Evolutionary conservation across 2,113 vertebrate genomes (phyloP).

Genomic region (Suricata suricatta): DNA sequence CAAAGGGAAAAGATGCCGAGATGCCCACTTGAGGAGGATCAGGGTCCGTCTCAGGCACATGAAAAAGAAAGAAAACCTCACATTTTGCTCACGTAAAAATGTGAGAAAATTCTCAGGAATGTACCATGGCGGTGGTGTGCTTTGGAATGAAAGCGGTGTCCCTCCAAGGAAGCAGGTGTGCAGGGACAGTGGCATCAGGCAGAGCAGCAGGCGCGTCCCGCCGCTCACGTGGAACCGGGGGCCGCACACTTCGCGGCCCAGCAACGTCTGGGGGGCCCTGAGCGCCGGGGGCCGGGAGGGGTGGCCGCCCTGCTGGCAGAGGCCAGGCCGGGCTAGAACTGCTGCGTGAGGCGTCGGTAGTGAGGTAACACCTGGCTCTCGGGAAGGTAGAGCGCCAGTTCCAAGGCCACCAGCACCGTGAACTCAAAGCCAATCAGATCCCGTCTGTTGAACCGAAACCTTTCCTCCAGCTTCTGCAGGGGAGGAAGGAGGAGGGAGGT

Average conservation of each 20-base stretch:
- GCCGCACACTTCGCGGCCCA: not conserved
- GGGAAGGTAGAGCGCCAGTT: conserved; percentile 97
- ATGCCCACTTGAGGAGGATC: too few relatives aligned
- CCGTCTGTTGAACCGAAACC: conserved; percentile 94
- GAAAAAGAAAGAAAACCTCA: conserved; percentile 57
- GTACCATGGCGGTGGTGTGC: conserved; percentile 15
- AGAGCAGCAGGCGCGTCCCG: conserved; percentile 41
- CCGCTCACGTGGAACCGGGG: not conserved
- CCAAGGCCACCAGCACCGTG: conserved; percentile 97
- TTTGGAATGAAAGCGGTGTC: conserved; percentile 72
- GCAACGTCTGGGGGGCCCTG: not conserved
- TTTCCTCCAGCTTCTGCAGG: conserved; percentile 95
- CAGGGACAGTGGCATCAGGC: not conserved
- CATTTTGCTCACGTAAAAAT: conserved; percentile 54
- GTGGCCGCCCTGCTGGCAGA: not conserved
- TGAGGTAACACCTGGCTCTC: conserved; percentile 97
- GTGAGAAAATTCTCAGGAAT: conserved; percentile 52
- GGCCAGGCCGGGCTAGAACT: conserved; percentile 83
- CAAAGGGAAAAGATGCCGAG: conserved; percentile 51
- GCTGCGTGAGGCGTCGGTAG: conserved; percentile 93
- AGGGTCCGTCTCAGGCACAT: conserved; percentile 78
- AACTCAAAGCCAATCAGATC: conserved; percentile 97
- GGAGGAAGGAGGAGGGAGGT: not conserved
- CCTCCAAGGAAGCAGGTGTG: conserved; percentile 46
- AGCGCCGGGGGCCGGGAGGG: too few relatives aligned